Percentiles rank a stretch among this genome's conserved stretches.
Evolutionary conservation across 2,888 invertebrate genomes (phyloP).

Genomic region (Laothoe populi): DNA sequence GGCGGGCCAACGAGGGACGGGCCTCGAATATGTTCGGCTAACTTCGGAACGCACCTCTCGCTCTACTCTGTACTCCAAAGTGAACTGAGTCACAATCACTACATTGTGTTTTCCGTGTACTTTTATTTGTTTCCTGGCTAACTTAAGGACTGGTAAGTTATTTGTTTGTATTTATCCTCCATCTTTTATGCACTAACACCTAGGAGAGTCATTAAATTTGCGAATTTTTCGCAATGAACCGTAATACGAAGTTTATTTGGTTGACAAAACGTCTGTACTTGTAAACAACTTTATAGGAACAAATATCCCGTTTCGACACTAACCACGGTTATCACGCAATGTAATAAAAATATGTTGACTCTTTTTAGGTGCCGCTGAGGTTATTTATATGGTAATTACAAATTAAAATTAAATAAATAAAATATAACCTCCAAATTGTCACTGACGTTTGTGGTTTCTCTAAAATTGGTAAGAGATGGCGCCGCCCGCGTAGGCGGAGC

Average conservation of each 20-base stretch:
- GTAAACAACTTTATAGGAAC: conserved; percentile 34
- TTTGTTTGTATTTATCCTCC: conserved; percentile 35
- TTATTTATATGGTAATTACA: conserved; percentile 12
- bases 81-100: conserved; percentile 73
- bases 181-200: conserved; percentile 8
- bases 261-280: conserved; percentile 52
- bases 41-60: conserved; percentile 60
- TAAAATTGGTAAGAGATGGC: conserved; percentile 56
- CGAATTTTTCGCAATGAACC: conserved; percentile 23
- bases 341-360: not conserved
- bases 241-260: conserved; percentile 39
- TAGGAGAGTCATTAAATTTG: not conserved
- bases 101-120: conserved; percentile 35
- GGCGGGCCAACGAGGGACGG: conserved; percentile 64
- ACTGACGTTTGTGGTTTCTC: conserved; percentile 38
- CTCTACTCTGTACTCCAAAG: conserved; percentile 54
- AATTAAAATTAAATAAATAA: conserved; percentile 29
- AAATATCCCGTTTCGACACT: not conserved
- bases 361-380: not conserved
- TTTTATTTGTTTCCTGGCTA: conserved; percentile 44
- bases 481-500: conserved; percentile 54
- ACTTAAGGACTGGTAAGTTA: conserved; percentile 57
- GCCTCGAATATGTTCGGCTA: conserved; percentile 61
- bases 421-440: conserved; percentile 63
- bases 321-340: not conserved